Conservation (phyloP, 1,140 invertebrate genomes). For the Coelopa frigida region DNA sequence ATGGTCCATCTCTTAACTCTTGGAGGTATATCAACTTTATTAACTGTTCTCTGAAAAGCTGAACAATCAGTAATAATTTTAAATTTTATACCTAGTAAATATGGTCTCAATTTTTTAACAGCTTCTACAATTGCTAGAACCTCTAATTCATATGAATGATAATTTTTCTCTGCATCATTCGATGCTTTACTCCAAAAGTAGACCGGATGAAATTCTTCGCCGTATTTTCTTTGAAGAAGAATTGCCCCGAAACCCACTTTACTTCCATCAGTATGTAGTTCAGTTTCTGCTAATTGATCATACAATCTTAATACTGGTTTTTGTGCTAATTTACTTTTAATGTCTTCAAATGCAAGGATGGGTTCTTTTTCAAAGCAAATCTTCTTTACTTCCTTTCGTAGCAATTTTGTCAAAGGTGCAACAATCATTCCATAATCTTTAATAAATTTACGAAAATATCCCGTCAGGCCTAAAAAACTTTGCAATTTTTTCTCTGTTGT, state of each 20-base stretch:
- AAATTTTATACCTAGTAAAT: constrained; percentile 17
- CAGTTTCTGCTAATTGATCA: constrained; percentile 24
- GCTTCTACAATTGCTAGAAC: constrained; percentile 45
- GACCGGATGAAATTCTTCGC: constrained; percentile 45
- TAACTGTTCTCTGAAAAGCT: constrained; percentile 32
- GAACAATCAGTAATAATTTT: constrained; percentile 28
- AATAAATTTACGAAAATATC: constrained; percentile 38
- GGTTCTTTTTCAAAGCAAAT: constrained; percentile 4
- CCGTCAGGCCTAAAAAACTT: constrained; percentile 35
- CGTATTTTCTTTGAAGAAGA: constrained; percentile 29
- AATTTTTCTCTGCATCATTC: constrained; percentile 27
- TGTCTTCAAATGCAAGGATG: constrained; percentile 6
- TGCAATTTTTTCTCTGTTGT: constrained; percentile 23
- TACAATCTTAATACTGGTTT: constrained; percentile 39
- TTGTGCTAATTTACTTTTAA: constrained; percentile 13
- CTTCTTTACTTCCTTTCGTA: constrained; percentile 17
- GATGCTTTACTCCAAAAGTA: constrained; percentile 43
- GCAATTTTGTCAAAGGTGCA: neutral
- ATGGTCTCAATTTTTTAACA: constrained; percentile 25
- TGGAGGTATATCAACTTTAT: constrained; percentile 25
- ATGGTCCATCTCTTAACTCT: constrained; percentile 28
- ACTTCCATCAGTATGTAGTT: constrained; percentile 40
- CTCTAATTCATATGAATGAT: constrained; percentile 40
- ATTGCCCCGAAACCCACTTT: constrained; percentile 27
- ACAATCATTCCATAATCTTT: neutral